Base-by-base conservation (phyloP, 1,140 invertebrate species). In the roundworm (Caenorhabditis elegans) region DNA sequence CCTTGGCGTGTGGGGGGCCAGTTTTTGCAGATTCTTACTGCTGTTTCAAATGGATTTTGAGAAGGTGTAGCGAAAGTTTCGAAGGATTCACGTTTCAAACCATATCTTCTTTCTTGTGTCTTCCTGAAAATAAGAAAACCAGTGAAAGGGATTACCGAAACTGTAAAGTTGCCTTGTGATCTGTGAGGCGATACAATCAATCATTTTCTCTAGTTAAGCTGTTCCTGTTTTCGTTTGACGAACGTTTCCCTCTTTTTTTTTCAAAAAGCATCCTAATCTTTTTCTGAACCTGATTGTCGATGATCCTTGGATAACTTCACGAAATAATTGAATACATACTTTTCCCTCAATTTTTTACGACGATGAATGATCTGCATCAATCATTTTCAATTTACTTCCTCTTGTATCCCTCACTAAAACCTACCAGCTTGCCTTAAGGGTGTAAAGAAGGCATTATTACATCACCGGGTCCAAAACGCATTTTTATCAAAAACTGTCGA, bases 381-480 rank as follows among this genome's bases (percentile, higher is more conserved):
- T 70, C 31, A 70, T 39, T 39, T 70, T 70, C n/a, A 39, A 70
- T 70, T 70, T 70, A 70, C 60, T 70, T 70, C 60, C 60, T 39
- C 34, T 39, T 39, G 31, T 60, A 28, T 39, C 60, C 60, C 60
- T 39, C 60, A 70, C 34, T 26, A 70, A 31, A 70, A 70, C 31
- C 60, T 39, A 39, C 31, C 60, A 26, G 60, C 60, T 70, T 70
- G 60, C 60, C 60, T 70, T 34, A 39, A 43, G 34, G 34, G 60
- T 39, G 34, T 70, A 39, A 70, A 24, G 60, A 70, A 43, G 34
- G 10, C 31, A 70, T 39, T 70, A 70, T 70, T 70, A 70, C 60
- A 70, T 39, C 60, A 70, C 31, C n/a, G 60, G 34, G 60, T 70
- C 60, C 60, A 19, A 70, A 70, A 70, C 60, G 60, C 60, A 31